A percentile compares a stretch with the other conserved stretches of the same genome.
phyloP scores from a whole-genome alignment of 1,140 invertebrate species.

The Musca domestica region DNA sequence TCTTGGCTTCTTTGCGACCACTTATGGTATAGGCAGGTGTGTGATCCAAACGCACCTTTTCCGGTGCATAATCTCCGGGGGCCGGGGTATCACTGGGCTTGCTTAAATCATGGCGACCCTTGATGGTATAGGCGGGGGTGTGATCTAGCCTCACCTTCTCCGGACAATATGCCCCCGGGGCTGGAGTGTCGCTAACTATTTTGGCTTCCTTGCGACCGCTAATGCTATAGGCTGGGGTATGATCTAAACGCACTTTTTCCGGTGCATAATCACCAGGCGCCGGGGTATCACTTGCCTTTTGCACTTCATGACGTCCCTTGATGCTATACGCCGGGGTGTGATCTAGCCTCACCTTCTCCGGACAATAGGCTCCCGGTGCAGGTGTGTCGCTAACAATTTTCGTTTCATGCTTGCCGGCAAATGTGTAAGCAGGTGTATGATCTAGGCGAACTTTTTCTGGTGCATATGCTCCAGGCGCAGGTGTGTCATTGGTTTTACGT shows the following conservation, averaged over 20 bases:
- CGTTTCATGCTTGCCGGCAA: constrained; percentile 56
- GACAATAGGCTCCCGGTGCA: constrained; percentile 61
- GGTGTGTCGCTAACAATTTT: constrained; percentile 40
- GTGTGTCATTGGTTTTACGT: constrained; percentile 58
- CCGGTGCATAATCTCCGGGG: constrained; percentile 62
- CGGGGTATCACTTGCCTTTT: constrained; percentile 70
- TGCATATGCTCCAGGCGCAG: constrained; percentile 73
- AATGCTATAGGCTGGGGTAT: constrained; percentile 61
- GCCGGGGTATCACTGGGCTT: constrained; percentile 47
- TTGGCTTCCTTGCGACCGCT: constrained; percentile 57
- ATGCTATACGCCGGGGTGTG: constrained; percentile 56
- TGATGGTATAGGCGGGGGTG: constrained; percentile 55
- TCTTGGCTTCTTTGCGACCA: constrained; percentile 56
- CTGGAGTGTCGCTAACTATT: constrained; percentile 60
- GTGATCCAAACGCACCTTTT: constrained; percentile 58
- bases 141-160: constrained; percentile 62
- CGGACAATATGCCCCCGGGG: constrained; percentile 62
- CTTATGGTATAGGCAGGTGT: constrained; percentile 57
- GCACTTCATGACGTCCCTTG: constrained; percentile 56
- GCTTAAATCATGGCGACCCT: constrained; percentile 57
- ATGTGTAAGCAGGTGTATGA: constrained; percentile 58
- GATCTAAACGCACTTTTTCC: constrained; percentile 63
- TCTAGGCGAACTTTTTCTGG: constrained; percentile 69
- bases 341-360: constrained; percentile 61
- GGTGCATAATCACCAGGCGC: constrained; percentile 58